Evolutionary conservation across 2,113 vertebrate species (phyloP).

Genomic region (Myxocyprinus asiaticus): DNA sequence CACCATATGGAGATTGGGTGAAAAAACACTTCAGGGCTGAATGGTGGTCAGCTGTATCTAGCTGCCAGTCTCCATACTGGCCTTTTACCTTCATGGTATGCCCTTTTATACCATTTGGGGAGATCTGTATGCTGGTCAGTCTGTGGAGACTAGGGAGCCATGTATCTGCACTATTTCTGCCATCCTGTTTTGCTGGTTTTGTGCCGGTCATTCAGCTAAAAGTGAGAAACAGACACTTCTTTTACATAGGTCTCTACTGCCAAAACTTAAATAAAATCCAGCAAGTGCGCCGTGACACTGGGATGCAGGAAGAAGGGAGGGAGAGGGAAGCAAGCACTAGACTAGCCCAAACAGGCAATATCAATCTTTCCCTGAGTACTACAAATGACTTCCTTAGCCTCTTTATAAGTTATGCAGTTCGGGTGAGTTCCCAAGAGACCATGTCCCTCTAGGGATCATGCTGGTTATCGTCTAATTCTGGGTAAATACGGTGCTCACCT

Average conservation of each 20-base stretch:
- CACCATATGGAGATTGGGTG: constrained; percentile 39
- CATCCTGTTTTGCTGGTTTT: constrained; percentile 35
- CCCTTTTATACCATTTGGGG: constrained; percentile 21
- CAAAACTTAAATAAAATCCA: constrained; percentile 52
- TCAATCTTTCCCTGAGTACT: constrained; percentile 17
- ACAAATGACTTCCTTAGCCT: constrained; percentile 30
- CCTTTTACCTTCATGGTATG: constrained; percentile 32
- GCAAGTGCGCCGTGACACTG: constrained; percentile 39
- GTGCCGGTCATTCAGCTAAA: constrained; percentile 22
- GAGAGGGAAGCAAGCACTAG: constrained; percentile 26
- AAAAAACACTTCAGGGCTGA: constrained; percentile 27
- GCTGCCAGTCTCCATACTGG: neutral
- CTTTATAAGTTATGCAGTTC: constrained; percentile 16
- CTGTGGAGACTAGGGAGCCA: neutral
- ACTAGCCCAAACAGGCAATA: constrained; percentile 37
- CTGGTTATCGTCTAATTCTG: constrained; percentile 30
- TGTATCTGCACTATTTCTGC: constrained; percentile 19
- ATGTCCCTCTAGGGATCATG: constrained; percentile 7
- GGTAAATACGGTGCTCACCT: constrained; percentile 47
- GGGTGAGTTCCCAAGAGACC: constrained; percentile 19
- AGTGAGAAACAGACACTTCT: constrained; percentile 54
- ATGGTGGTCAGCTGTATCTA: constrained; percentile 33
- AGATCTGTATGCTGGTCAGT: constrained; percentile 52
- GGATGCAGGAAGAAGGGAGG: constrained; percentile 36
- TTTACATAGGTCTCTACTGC: constrained; percentile 30